Percentiles rank a stretch among this genome's conserved stretches.
phyloP scores from a whole-genome alignment of 2,888 invertebrate genomes.

The Phania funesta region DNA sequence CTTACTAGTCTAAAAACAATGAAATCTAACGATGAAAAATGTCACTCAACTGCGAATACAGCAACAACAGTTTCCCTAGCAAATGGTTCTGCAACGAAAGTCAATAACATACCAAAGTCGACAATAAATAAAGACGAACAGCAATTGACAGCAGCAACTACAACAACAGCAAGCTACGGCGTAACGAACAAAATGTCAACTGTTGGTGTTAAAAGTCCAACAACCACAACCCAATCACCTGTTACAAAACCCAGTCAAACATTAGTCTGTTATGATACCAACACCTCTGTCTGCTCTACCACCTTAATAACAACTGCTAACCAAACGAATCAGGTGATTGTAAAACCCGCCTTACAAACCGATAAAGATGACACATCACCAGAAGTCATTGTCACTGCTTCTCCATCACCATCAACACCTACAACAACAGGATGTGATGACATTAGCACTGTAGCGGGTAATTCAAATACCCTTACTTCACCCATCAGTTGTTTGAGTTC shows the following conservation, averaged over 20 bases:
- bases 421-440: conserved; percentile 37
- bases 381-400: conserved; percentile 42
- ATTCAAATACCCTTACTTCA: conserved; percentile 13
- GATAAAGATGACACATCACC: conserved; percentile 34
- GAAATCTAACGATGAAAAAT: conserved; percentile 63
- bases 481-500: conserved; percentile 30
- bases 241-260: conserved; percentile 54
- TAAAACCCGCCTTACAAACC: conserved; percentile 49
- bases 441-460: conserved; percentile 8
- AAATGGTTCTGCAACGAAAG: conserved; percentile 49
- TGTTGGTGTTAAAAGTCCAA: conserved; percentile 52
- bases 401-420: conserved; percentile 35
- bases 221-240: conserved; percentile 71
- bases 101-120: conserved; percentile 32
- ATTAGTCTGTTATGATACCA: conserved; percentile 28
- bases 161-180: conserved; percentile 21
- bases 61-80: conserved; percentile 19
- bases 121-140: conserved; percentile 20
- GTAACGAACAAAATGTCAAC: conserved; percentile 47
- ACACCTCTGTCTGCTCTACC: conserved; percentile 31
- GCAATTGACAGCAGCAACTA: conserved; percentile 13
- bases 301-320: conserved; percentile 17
- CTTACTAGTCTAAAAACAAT: conserved; percentile 56
- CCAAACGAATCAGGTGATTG: conserved; percentile 44
- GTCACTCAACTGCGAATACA: conserved; percentile 60